phyloP scores from a whole-genome alignment of 2,888 invertebrate genomes.

The Blera fallax region DNA sequence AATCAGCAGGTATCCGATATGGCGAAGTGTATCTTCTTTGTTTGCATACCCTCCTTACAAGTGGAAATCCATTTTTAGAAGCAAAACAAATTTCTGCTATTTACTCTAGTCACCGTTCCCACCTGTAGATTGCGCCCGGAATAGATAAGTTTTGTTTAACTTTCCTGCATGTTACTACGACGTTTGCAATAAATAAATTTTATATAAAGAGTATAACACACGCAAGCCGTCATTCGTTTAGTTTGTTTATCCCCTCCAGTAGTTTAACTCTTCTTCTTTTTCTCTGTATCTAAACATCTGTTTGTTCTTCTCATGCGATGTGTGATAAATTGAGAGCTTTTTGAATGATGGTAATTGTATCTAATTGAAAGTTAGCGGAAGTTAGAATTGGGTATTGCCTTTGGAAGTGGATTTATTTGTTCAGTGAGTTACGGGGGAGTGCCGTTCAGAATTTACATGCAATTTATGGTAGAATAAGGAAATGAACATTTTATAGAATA shows the following conservation, averaged over 20 bases:
- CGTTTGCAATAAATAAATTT: too few species aligned
- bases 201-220: too few species aligned
- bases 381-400: constrained; percentile 37
- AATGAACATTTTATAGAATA: too few species aligned
- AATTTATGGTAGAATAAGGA: not conserved
- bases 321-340: constrained; percentile 13
- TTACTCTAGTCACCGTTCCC: not conserved
- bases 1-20: constrained; percentile 28
- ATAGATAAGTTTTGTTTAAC: not conserved
- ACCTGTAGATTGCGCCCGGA: not conserved
- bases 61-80: constrained; percentile 21
- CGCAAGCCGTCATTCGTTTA: not conserved
- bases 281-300: not conserved
- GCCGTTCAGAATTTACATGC: not conserved
- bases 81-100: not conserved
- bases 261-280: too few species aligned
- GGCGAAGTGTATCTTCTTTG: constrained; percentile 1
- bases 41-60: not conserved
- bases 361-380: constrained; percentile 49
- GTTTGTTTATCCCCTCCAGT: not conserved
- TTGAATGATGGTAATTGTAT: constrained; percentile 34
- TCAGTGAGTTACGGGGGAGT: not conserved
- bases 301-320: not conserved
- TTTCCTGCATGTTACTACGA: not conserved
- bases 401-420: constrained; percentile 1